These are phyloP conservation scores for Choloepus didactylus DNA, from an alignment of 2,797 vertebrate species.

Conservation along the genomic window DNA sequence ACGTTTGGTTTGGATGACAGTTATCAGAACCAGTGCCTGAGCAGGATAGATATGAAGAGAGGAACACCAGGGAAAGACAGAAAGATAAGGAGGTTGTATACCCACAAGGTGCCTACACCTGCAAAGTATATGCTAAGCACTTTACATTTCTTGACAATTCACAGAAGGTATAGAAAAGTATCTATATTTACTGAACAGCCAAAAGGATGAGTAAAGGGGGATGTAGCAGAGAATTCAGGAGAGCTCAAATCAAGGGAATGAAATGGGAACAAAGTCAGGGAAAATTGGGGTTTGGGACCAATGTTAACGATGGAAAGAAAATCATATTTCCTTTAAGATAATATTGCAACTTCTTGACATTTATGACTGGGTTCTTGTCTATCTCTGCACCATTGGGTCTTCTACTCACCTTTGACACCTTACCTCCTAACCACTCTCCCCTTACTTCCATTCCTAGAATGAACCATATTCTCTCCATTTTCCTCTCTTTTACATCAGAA, in stretches of 20 bases:
- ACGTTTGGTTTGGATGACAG: neutral
- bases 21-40: neutral
- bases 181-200: neutral
- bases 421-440: neutral
- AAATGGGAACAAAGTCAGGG: neutral
- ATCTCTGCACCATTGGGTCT: neutral
- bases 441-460: neutral
- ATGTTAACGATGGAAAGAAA: neutral
- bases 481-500: neutral
- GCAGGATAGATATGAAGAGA: neutral
- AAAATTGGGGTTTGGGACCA: neutral
- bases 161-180: neutral
- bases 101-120: neutral
- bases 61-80: neutral
- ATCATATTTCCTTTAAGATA: constrained; percentile 28
- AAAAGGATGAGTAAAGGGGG: neutral
- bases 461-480: neutral
- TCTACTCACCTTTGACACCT: neutral
- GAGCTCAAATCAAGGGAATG: neutral
- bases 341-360: neutral
- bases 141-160: neutral
- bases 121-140: neutral
- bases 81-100: neutral
- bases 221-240: neutral
- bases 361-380: neutral